phyloP scores from a whole-genome alignment of 2,888 invertebrate species.

The Agonum fuliginosum region DNA sequence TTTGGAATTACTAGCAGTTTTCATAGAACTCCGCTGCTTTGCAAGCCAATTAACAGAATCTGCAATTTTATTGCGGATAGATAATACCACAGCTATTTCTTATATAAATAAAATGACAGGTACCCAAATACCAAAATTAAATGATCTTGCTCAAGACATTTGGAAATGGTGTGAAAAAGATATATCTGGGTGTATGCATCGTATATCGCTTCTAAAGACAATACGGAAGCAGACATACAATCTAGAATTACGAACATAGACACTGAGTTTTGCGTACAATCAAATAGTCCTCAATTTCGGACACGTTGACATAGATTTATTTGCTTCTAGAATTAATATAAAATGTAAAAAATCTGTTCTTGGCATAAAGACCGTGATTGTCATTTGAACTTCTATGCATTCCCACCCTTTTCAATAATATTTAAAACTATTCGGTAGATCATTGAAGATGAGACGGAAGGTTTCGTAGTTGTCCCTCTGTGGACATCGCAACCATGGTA shows the following conservation, averaged over 20 bases:
- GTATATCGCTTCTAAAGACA: conserved; percentile 62
- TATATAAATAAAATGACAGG: conserved; percentile 64
- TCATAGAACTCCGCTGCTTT: conserved; percentile 64
- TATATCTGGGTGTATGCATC: conserved; percentile 62
- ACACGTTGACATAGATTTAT: conserved; percentile 59
- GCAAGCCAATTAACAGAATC: conserved; percentile 59
- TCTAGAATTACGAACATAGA: conserved; percentile 52
- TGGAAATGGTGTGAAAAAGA: conserved; percentile 63
- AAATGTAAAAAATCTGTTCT: conserved; percentile 61
- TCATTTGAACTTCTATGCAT: conserved; percentile 62
- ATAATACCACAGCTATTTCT: conserved; percentile 63
- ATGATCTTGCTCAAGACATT: conserved; percentile 63
- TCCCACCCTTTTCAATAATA: conserved; percentile 58
- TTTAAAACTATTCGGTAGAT: not conserved
- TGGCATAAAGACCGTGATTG: conserved; percentile 61
- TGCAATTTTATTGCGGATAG: conserved; percentile 62
- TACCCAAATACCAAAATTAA: conserved; percentile 61
- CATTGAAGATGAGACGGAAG: not conserved
- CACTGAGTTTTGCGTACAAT: conserved; percentile 61
- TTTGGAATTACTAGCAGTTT: conserved; percentile 64
- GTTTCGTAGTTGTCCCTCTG: conserved; percentile 24
- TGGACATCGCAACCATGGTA: conserved; percentile 47
- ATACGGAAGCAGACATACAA: conserved; percentile 61
- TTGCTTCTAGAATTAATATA: conserved; percentile 60
- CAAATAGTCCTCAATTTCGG: conserved; percentile 47